These are phyloP conservation scores for Thalassarche chlororhynchos DNA, from an alignment of 2,113 vertebrate genomes.

Conservation along the genomic window DNA sequence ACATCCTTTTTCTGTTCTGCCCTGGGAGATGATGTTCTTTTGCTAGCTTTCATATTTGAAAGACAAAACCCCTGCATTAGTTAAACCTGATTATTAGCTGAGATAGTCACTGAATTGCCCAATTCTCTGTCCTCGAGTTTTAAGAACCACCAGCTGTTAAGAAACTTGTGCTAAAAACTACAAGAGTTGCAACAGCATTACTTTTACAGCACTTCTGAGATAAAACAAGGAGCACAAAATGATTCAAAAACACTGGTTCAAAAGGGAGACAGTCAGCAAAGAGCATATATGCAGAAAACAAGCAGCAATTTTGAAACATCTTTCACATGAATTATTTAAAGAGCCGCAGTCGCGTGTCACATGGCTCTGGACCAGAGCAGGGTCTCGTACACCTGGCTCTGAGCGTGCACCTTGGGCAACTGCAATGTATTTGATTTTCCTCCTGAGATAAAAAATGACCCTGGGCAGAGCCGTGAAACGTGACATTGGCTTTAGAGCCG, in stretches of 20 bases:
- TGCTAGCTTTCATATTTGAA: not conserved
- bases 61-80: not conserved
- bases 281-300: conserved; percentile 13
- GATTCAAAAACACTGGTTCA: not conserved
- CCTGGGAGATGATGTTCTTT: not conserved
- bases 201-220: not conserved
- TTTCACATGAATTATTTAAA: conserved; percentile 17
- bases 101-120: not conserved
- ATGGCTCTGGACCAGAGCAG: conserved; percentile 34
- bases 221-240: not conserved
- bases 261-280: conserved; percentile 31
- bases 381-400: not conserved
- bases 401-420: not conserved
- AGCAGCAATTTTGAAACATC: conserved; percentile 32
- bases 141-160: not conserved
- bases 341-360: conserved; percentile 29
- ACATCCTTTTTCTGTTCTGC: not conserved
- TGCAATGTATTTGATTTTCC: not conserved
- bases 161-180: not conserved
- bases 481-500: conserved; percentile 15
- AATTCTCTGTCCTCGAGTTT: not conserved
- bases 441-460: not conserved
- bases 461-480: conserved; percentile 32
- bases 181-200: not conserved
- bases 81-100: not conserved